phyloP scores from a whole-genome alignment of 2,797 vertebrate species.

The Eupleurogrammus muticus region DNA sequence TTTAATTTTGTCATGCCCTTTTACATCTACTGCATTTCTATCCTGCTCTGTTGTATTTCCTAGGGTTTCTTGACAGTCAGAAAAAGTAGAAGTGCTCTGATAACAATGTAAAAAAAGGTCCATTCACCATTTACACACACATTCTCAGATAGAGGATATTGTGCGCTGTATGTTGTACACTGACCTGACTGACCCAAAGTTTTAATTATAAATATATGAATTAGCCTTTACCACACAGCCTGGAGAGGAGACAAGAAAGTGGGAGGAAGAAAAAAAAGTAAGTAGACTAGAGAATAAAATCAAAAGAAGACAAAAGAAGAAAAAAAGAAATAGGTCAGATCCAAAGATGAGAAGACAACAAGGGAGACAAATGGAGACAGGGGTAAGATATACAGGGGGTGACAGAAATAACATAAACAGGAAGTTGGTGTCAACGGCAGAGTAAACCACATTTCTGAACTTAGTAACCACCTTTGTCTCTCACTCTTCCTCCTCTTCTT shows the following conservation, averaged over 20 bases:
- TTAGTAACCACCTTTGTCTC: constrained; percentile 55
- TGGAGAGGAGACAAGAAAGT: background rate
- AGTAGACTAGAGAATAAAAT: constrained; percentile 1
- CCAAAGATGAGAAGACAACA: constrained; percentile 4
- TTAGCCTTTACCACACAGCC: background rate
- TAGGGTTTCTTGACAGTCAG: too few relatives aligned
- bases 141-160: too few relatives aligned
- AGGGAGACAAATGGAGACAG: constrained; percentile 9
- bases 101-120: too few relatives aligned
- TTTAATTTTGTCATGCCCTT: too few relatives aligned
- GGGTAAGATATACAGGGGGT: constrained; percentile 15
- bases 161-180: too few relatives aligned
- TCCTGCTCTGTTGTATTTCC: too few relatives aligned
- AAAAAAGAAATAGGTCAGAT: background rate
- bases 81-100: too few relatives aligned
- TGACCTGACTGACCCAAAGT: too few relatives aligned
- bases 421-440: constrained; percentile 77
- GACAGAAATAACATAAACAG: constrained; percentile 79
- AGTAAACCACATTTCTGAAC: constrained; percentile 81
- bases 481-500: constrained; percentile 37
- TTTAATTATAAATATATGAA: background rate
- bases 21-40: too few relatives aligned
- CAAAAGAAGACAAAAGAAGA: background rate
- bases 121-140: too few relatives aligned
- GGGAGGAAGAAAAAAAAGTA: constrained; percentile 5